phyloP scores from a whole-genome alignment of 2,888 invertebrate species.

The Sinotaia quadrata region DNA sequence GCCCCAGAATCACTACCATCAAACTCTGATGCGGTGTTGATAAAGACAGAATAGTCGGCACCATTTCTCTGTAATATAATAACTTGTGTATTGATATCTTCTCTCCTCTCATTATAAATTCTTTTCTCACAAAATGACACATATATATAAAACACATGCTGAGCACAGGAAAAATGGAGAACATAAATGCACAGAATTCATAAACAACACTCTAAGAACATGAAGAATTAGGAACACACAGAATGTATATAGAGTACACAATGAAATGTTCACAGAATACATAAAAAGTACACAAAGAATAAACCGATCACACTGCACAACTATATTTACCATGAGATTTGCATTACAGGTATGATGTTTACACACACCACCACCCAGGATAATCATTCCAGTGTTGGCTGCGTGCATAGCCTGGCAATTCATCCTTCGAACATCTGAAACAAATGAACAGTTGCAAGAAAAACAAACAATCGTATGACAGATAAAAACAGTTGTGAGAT shows the following conservation, averaged over 20 bases:
- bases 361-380: constrained; percentile 95
- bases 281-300: not conserved
- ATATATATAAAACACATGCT: no score
- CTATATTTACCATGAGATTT: constrained; percentile 89
- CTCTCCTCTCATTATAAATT: no score
- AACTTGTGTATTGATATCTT: no score
- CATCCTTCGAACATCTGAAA: constrained; percentile 85
- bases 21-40: constrained; percentile 96
- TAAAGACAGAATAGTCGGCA: constrained; percentile 93
- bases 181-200: no score
- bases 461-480: not conserved
- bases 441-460: not conserved
- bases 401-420: constrained; percentile 96
- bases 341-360: constrained; percentile 99
- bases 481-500: no score
- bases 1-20: constrained; percentile 98
- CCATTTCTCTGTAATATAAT: constrained; percentile 84
- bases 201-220: no score
- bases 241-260: no score
- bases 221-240: no score
- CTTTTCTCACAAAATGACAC: no score
- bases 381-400: constrained; percentile 93
- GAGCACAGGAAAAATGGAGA: no score
- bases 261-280: not conserved
- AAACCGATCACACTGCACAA: not conserved